Evolutionary conservation across 92 coral and sea anemone species (phyloP), one percentile per base, ranked within the genome.

Genomic region (Pocillopora meandrina): DNA sequence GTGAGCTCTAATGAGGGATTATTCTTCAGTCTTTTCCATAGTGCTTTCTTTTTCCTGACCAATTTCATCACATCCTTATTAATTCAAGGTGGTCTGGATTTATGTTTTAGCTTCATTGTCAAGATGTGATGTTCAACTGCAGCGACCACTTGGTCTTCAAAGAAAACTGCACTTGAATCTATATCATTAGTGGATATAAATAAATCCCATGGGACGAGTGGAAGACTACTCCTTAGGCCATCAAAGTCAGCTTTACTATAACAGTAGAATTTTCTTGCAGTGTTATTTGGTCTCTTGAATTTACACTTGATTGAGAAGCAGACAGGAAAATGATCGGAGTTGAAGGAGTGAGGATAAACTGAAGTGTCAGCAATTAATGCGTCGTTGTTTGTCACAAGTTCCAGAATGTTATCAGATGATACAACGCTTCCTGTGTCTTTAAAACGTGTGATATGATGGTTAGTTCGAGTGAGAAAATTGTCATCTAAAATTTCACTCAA

Each of bases 1-100:
- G 78, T 66, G 83, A 87, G 19, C 59, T 87, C 87, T 33, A 57
- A 57, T 56, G 79, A 67, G 23, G 65, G 47, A 87, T 20, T 69
- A 71, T n/a, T 52, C 83, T 67, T 76, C 87, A 82, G n/a, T 1
- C 77, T 71, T 57, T 81, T 87, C 90, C 84, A 88, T 67, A 83
- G 12, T 35, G 91, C 88, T 76, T 77, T 66, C 83, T 83, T 88
- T 78, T 87, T 88, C 74, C 79, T 77, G 14, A 77, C 81, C 66
- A 82, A 88, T 84, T 23, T 88, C 71, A 83, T 31, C 16, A 88
- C 87, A 69, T 82, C 78, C 3, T 57, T 12, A n/a, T 52, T 35
- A 69, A 88, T 77, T 81, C 87, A 83, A 4, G 78, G 91, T 2
- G 91, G 85, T 77, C 91, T 88, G n/a, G 88, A 83, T 12, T 73